phyloP scores from a whole-genome alignment of 2,797 vertebrate genomes.

The Micromesistius poutassou region DNA sequence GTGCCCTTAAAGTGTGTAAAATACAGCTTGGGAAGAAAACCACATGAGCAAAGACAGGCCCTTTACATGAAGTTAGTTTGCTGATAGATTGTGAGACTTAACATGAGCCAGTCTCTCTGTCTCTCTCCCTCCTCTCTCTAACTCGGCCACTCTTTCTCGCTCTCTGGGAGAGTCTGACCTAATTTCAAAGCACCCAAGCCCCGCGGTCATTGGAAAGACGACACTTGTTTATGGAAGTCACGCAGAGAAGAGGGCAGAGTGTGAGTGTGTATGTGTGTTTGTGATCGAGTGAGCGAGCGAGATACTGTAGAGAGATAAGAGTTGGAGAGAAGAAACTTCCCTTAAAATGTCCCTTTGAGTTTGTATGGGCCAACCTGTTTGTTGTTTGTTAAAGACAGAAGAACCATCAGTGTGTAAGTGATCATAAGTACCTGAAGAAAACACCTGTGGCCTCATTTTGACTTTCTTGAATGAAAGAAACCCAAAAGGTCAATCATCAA shows the following conservation, averaged over 20 bases:
- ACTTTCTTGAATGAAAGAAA: too few species aligned
- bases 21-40: background rate
- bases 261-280: background rate
- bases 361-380: too few species aligned
- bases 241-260: conserved; percentile 26
- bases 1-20: background rate
- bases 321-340: too few species aligned
- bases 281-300: too few species aligned
- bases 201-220: conserved; percentile 53
- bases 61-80: background rate
- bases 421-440: background rate
- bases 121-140: background rate
- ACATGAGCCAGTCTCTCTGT: too few species aligned
- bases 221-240: conserved; percentile 52
- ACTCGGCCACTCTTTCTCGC: background rate
- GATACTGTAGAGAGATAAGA: background rate
- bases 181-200: conserved; percentile 14
- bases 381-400: background rate
- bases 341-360: too few species aligned
- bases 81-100: background rate
- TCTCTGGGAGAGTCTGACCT: conserved; percentile 13
- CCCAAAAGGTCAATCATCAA: background rate
- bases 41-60: background rate
- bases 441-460: background rate
- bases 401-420: background rate